Base-by-base conservation (phyloP, 2,888 invertebrate genomes). In the Scelioninae gen. 1 region DNA sequence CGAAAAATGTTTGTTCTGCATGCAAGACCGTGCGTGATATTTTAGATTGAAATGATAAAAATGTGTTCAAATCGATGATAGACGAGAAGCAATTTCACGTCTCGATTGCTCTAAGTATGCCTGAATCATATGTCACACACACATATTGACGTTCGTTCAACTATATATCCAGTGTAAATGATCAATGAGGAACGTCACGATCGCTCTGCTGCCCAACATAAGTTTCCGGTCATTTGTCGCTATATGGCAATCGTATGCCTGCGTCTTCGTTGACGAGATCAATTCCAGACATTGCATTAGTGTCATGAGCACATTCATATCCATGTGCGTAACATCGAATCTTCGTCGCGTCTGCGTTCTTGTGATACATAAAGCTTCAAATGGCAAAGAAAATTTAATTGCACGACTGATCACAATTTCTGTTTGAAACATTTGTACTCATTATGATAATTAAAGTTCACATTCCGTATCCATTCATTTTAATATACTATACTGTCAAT, bases 201-300 rank as follows among this genome's bases (percentile, higher is more conserved):
- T 78, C 72, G 77, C 74, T 72, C 76, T 77, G 79, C 83, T 79
- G 84, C 63, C 85, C 80, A 84, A 85, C 80, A 83, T 85, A 84
- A 84, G 84, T 86, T 85, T 86, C 86, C 86, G 86, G 84, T 82
- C 85, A 85, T 86, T 86, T 85, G 86, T 86, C 85, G 84, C 62
- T 71, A 60, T 69, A 69, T 69, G 83, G 80, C 82, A 63, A 69
- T 60, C 76, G 72, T 72, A 71, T 51, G 78, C 60, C 51, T 55
- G 56, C 58, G 65, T 83, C 83, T 82, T 82, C 71, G 77, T 78
- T 79, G 83, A 83, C 75, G 79, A 83, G 79, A 71, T 79, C 83
- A 74, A 75, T 82, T 78, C 69, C 82, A 78, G 74, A 56, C 69
- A 40, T 51, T 45, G 63, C 82, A 69, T 78, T 65, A 78, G 78